phyloP scores from a whole-genome alignment of 1,140 invertebrate genomes.

The Thrips palmi region DNA sequence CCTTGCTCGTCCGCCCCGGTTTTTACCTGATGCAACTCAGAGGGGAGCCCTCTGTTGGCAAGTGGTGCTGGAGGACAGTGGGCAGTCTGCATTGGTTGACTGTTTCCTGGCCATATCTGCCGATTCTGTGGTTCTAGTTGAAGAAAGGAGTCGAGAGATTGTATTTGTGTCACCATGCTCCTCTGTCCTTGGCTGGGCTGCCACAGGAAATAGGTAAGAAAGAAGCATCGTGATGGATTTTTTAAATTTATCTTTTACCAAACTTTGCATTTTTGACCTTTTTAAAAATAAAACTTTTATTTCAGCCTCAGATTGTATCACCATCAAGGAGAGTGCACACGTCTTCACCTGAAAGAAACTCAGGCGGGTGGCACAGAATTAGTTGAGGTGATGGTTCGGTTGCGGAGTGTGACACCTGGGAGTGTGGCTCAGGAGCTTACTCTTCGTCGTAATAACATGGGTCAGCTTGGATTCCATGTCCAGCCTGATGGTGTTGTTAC shows the following conservation, averaged over 20 bases:
- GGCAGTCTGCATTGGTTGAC: constrained; percentile 45
- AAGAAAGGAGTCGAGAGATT: constrained; percentile 63
- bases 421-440: constrained; percentile 55
- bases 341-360: constrained; percentile 44
- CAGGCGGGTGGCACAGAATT: constrained; percentile 56
- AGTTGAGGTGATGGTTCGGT: constrained; percentile 48
- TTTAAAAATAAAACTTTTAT: constrained; percentile 2
- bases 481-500: constrained; percentile 90
- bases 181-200: constrained; percentile 66
- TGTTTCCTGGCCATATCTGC: constrained; percentile 75
- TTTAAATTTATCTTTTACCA: constrained; percentile 2
- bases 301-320: constrained; percentile 45
- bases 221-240: neutral
- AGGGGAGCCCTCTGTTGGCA: constrained; percentile 63
- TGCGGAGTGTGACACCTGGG: constrained; percentile 52
- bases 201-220: constrained; percentile 37
- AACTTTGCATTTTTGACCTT: neutral
- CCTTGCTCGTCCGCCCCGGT: too few species aligned
- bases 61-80: constrained; percentile 49
- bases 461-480: constrained; percentile 88
- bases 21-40: constrained; percentile 43
- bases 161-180: constrained; percentile 73
- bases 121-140: constrained; percentile 72
- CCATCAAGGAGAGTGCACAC: constrained; percentile 72
- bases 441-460: constrained; percentile 55